These are phyloP conservation scores for Dichetophora obliterata DNA, from an alignment of 2,888 invertebrate species.

Conservation along the genomic window DNA sequence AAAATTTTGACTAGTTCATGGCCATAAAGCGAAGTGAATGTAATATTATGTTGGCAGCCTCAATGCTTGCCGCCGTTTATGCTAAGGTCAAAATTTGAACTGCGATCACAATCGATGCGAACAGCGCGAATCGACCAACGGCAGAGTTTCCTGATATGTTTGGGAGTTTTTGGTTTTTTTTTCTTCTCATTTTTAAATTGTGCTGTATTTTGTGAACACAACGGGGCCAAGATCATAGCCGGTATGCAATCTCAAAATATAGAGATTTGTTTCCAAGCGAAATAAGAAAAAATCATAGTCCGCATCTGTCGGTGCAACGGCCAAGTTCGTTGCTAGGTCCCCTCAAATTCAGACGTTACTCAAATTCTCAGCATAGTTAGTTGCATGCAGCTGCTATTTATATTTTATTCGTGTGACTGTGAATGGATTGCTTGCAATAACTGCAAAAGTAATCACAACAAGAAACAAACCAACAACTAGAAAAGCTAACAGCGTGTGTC, in stretches of 20 bases:
- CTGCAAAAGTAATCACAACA: conserved; percentile 10
- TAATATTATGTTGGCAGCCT: conserved; percentile 2
- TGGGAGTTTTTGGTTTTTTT: neutral
- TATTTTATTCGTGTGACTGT: conserved; percentile 2
- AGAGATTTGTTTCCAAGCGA: neutral
- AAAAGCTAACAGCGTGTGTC: conserved; percentile 31
- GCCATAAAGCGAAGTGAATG: neutral
- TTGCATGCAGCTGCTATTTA: conserved; percentile 8
- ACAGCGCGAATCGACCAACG: neutral
- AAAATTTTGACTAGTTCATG: neutral
- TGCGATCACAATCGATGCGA: conserved; percentile 14
- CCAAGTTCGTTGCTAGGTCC: neutral
- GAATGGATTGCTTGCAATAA: neutral
- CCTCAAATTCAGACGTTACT: neutral
- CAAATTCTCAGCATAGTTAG: too few species aligned
- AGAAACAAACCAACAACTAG: conserved; percentile 10
- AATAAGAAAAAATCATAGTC: too few species aligned
- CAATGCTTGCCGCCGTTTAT: neutral
- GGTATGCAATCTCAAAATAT: neutral
- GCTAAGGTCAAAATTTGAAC: conserved; percentile 21
- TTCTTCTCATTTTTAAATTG: conserved; percentile 2
- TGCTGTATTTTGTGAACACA: conserved; percentile 7
- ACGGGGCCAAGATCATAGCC: conserved; percentile 33
- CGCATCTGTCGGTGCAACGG: neutral
- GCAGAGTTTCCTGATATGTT: neutral